These are phyloP conservation scores for Tigriopus japonicus DNA, from an alignment of 1,140 invertebrate genomes.

Conservation along the genomic window DNA sequence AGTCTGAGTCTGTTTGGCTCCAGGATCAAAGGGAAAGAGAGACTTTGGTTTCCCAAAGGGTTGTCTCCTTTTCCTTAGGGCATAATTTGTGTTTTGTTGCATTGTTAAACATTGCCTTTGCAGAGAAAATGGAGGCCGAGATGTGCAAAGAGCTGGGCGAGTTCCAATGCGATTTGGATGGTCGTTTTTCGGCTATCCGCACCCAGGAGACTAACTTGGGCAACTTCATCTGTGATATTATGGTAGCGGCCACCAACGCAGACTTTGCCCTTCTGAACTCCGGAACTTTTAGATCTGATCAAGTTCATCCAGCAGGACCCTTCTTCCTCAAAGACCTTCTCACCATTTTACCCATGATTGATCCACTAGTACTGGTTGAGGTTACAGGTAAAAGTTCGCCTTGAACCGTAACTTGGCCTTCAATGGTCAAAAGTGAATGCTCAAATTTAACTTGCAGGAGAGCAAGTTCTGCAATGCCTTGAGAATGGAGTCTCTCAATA, in stretches of 20 bases:
- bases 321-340: slow-evolving; percentile 65
- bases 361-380: slow-evolving; percentile 52
- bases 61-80: no score
- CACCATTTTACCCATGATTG: slow-evolving; percentile 60
- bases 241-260: slow-evolving; percentile 56
- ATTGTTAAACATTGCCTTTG: slow-evolving; percentile 16
- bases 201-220: slow-evolving; percentile 70
- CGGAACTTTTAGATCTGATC: slow-evolving; percentile 60
- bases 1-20: no score
- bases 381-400: slow-evolving; percentile 35
- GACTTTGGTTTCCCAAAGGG: no score
- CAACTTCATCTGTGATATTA: slow-evolving; percentile 73
- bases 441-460: slow-evolving; percentile 33
- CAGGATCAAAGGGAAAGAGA: no score
- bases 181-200: slow-evolving; percentile 53
- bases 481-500: slow-evolving; percentile 60
- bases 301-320: slow-evolving; percentile 49
- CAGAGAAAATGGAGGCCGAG: slow-evolving; percentile 54
- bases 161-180: slow-evolving; percentile 62
- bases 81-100: no score
- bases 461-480: slow-evolving; percentile 44
- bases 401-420: no score
- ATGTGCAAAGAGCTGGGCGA: slow-evolving; percentile 60
- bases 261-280: slow-evolving; percentile 69
- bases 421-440: no score